Evolutionary conservation across 2,888 invertebrate genomes (phyloP).

Genomic region (Gymnocheta viridis): DNA sequence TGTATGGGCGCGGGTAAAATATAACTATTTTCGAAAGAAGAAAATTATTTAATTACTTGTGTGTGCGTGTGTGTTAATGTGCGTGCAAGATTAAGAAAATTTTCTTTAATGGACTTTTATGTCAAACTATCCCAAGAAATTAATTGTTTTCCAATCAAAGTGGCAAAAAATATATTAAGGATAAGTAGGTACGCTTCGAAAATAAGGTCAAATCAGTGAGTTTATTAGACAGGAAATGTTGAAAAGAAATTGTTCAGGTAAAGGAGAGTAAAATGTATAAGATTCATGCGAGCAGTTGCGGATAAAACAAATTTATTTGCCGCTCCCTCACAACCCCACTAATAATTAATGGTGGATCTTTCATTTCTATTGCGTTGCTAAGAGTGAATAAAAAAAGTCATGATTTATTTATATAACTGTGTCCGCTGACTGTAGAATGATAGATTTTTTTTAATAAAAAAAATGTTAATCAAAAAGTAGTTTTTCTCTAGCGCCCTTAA

Average conservation of each 20-base stretch:
- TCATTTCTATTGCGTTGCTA: too few species aligned
- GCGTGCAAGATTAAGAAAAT: constrained; percentile 17
- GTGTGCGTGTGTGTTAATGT: constrained; percentile 25
- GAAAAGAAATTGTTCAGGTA: background rate
- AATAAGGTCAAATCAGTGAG: constrained; percentile 26
- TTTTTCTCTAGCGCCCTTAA: background rate
- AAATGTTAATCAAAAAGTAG: too few species aligned
- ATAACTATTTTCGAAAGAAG: background rate
- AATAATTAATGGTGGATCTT: too few species aligned
- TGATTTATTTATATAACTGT: too few species aligned
- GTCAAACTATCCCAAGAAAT: constrained; percentile 28
- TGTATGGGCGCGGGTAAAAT: constrained; percentile 26
- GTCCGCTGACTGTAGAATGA: too few species aligned
- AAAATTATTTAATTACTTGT: constrained; percentile 26
- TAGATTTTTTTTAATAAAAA: too few species aligned
- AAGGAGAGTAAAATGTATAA: background rate
- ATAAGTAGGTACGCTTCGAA: background rate
- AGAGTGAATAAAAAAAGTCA: too few species aligned
- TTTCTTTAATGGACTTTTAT: constrained; percentile 9
- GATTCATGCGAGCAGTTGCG: background rate
- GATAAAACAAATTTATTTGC: background rate
- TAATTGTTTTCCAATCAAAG: constrained; percentile 33
- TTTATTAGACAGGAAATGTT: background rate
- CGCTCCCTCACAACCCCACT: too few species aligned
- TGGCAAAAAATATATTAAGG: background rate